A percentile compares a stretch with the other conserved stretches of the same genome.
phyloP scores from a whole-genome alignment of 2,113 vertebrate genomes.

The Polyodon spathula region DNA sequence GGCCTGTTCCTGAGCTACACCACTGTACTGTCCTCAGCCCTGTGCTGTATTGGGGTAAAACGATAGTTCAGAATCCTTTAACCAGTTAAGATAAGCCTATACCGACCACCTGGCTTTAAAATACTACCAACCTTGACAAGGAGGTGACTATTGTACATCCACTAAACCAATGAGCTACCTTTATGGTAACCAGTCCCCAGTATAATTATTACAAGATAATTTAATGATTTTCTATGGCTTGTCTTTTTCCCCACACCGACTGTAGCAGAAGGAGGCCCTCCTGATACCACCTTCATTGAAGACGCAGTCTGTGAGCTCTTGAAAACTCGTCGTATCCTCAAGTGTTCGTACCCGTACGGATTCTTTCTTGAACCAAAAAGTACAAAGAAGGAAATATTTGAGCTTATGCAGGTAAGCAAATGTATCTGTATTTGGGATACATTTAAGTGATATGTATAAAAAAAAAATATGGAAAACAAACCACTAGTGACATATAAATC shows the following conservation, averaged over 20 bases:
- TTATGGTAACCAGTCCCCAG: too few species aligned
- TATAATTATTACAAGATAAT: too few species aligned
- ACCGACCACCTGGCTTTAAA: too few species aligned
- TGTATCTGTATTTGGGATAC: neutral
- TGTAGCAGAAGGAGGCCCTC: slow-evolving; percentile 84
- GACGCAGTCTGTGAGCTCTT: slow-evolving; percentile 92
- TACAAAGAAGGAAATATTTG: slow-evolving; percentile 99
- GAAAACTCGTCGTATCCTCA: slow-evolving; percentile 94
- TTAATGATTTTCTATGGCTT: neutral
- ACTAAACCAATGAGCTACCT: too few species aligned
- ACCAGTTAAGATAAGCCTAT: too few species aligned
- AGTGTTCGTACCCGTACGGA: slow-evolving; percentile 98
- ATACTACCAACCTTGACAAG: too few species aligned
- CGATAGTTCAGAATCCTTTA: too few species aligned
- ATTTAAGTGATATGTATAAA: neutral
- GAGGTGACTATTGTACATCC: too few species aligned
- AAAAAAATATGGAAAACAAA: neutral
- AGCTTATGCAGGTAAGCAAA: slow-evolving; percentile 91
- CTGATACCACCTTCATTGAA: slow-evolving; percentile 97
- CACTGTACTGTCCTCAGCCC: too few species aligned
- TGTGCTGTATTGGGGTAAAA: too few species aligned
- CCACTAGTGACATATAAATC: neutral
- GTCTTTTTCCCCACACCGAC: slow-evolving; percentile 5
- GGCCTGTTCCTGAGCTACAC: too few species aligned
- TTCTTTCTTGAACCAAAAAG: slow-evolving; percentile 98